Percentiles rank a stretch among this genome's conserved stretches.
Evolutionary conservation across 2,113 vertebrate genomes (phyloP).

Genomic region (Malurus cyaneus): DNA sequence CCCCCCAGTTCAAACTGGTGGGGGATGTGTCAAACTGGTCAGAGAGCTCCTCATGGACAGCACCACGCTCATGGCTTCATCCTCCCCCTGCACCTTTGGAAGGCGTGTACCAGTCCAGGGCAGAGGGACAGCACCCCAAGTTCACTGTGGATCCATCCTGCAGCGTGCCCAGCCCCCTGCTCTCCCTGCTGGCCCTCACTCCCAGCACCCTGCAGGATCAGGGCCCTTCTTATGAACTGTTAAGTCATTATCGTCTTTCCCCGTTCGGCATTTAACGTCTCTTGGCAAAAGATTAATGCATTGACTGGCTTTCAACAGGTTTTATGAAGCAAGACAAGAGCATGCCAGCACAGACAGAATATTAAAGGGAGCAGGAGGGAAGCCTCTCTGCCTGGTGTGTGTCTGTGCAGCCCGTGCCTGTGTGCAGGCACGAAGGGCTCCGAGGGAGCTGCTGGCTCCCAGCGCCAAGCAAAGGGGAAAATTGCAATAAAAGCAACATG

Average conservation of each 20-base stretch:
- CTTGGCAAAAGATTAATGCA: slow-evolving; percentile 69
- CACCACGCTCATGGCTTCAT: background rate
- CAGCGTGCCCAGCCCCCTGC: background rate
- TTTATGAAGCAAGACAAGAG: slow-evolving; percentile 62
- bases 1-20: background rate
- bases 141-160: background rate
- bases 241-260: slow-evolving; percentile 37
- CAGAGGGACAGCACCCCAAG: background rate
- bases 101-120: background rate
- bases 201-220: slow-evolving; percentile 7
- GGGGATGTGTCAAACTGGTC: background rate
- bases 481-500: slow-evolving; percentile 56
- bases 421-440: slow-evolving; percentile 54
- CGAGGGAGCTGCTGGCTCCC: background rate
- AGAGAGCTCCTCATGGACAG: background rate
- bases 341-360: slow-evolving; percentile 46
- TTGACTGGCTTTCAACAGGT: slow-evolving; percentile 63
- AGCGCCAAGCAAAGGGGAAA: slow-evolving; percentile 8
- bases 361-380: background rate
- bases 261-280: slow-evolving; percentile 27
- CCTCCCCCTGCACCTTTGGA: fast-evolving
- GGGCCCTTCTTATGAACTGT: slow-evolving; percentile 20
- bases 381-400: slow-evolving; percentile 33
- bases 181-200: background rate
- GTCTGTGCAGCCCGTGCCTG: background rate